Percentiles rank a stretch among this genome's conserved stretches.
phyloP scores from a whole-genome alignment of 2,888 invertebrate genomes.

The Platycheirus albimanus region DNA sequence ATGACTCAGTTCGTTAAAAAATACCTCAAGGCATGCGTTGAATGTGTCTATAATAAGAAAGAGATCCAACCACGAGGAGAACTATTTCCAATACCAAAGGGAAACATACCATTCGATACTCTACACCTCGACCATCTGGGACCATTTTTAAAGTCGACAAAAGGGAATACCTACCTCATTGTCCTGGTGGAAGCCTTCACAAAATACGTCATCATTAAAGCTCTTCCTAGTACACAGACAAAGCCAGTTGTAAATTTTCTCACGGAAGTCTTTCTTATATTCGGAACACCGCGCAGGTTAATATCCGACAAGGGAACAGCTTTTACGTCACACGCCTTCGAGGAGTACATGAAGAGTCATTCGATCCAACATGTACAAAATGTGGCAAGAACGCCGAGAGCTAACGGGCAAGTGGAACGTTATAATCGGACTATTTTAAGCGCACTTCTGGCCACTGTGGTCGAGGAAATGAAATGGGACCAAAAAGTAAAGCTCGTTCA shows the following conservation, averaged over 20 bases:
- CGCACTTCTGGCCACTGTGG: neutral
- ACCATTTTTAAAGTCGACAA: no score
- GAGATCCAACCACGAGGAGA: no score
- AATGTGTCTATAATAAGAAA: no score
- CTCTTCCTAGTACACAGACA: constrained; percentile 12
- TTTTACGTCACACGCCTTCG: constrained; percentile 4
- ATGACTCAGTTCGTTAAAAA: no score
- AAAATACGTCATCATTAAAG: constrained; percentile 6
- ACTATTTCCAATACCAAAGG: constrained; percentile 21
- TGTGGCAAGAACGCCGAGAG: constrained; percentile 26
- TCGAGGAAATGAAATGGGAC: no score
- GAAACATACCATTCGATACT: constrained; percentile 36
- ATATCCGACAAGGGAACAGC: no score
- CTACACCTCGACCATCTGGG: no score
- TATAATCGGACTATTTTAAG: constrained; percentile 18
- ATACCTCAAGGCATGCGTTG: no score
- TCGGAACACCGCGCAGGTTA: no score
- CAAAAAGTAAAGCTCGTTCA: no score
- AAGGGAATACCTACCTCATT: no score
- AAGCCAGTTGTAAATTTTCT: constrained; percentile 17
- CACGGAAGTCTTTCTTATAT: neutral
- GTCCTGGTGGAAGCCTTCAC: no score
- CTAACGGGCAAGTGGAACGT: constrained; percentile 33
- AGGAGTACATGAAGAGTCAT: neutral
- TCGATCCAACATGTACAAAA: constrained; percentile 8